Evolutionary conservation across 2,888 invertebrate species (phyloP).

Genomic region (Dicyrtoma fusca): DNA sequence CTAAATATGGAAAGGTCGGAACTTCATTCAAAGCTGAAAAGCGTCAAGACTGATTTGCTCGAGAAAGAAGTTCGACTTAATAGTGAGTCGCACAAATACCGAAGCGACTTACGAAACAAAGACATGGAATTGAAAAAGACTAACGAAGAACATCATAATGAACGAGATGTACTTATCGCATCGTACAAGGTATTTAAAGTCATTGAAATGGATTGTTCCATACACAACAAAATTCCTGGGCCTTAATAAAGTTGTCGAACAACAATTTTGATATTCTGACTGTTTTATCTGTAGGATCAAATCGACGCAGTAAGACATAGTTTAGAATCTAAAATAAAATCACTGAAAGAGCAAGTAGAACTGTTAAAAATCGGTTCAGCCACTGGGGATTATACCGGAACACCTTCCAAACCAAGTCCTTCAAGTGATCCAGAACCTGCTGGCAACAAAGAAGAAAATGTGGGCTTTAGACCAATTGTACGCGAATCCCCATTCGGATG

Average conservation of each 20-base stretch:
- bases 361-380: conserved; percentile 23
- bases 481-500: conserved; percentile 37
- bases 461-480: conserved; percentile 21
- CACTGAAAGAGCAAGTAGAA: conserved; percentile 48
- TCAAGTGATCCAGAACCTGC: conserved; percentile 4
- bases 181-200: conserved; percentile 35
- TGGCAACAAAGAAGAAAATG: conserved; percentile 3
- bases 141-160: conserved; percentile 36
- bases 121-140: conserved; percentile 42
- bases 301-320: conserved; percentile 41
- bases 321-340: conserved; percentile 46
- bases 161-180: conserved; percentile 35
- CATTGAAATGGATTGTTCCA: neutral
- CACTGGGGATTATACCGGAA: neutral
- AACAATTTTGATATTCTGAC: too few species aligned
- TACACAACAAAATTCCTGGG: too few species aligned
- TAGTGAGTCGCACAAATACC: conserved; percentile 46
- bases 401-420: conserved; percentile 27
- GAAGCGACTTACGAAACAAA: conserved; percentile 44
- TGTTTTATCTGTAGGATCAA: conserved; percentile 40
- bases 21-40: conserved; percentile 44
- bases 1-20: conserved; percentile 49
- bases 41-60: conserved; percentile 46
- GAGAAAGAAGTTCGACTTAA: conserved; percentile 51
- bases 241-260: too few species aligned